Evolutionary conservation across 2,797 vertebrate genomes (phyloP).

Genomic region (Salarias fasciatus): DNA sequence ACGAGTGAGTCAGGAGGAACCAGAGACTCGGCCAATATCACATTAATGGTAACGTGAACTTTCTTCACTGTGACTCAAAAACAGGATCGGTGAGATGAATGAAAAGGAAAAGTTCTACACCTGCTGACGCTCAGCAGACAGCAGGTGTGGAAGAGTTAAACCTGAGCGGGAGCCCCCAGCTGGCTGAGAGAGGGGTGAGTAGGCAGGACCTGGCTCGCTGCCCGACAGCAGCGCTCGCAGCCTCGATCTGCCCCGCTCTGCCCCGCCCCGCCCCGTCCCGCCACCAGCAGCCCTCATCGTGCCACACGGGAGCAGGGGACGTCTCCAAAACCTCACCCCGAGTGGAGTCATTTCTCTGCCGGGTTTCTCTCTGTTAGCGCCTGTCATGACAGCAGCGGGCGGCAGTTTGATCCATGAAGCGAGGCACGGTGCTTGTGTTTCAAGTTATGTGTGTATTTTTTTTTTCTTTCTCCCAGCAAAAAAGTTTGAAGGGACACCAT

Average conservation of each 20-base stretch:
- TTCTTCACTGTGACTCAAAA: too few species aligned
- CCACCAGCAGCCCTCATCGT: conserved; percentile 42
- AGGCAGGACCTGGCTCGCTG: conserved; percentile 66
- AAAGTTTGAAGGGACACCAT: conserved; percentile 24
- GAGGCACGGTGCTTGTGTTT: conserved; percentile 8
- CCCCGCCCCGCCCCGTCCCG: conserved; percentile 30
- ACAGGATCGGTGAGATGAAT: not conserved
- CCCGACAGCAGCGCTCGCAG: conserved; percentile 48
- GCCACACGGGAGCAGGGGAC: conserved; percentile 60
- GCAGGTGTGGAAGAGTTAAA: conserved; percentile 61
- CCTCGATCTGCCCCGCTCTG: too few species aligned
- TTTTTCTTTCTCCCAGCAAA: conserved; percentile 2
- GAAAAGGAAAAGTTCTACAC: conserved; percentile 18
- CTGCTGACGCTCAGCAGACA: not conserved
- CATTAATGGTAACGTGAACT: not conserved
- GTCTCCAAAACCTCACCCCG: conserved; percentile 45
- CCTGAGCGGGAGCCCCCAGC: conserved; percentile 53
- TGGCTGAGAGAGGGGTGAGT: conserved; percentile 64
- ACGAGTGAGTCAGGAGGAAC: not conserved
- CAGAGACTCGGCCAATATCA: not conserved
- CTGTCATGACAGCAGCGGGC: conserved; percentile 67
- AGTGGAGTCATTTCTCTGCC: conserved; percentile 46
- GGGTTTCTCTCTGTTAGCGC: conserved; percentile 62
- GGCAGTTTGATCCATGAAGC: conserved; percentile 33
- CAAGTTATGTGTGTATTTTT: conserved; percentile 16